These are phyloP conservation scores for Xanthia icteritia DNA, from an alignment of 2,888 invertebrate species.

Conservation along the genomic window DNA sequence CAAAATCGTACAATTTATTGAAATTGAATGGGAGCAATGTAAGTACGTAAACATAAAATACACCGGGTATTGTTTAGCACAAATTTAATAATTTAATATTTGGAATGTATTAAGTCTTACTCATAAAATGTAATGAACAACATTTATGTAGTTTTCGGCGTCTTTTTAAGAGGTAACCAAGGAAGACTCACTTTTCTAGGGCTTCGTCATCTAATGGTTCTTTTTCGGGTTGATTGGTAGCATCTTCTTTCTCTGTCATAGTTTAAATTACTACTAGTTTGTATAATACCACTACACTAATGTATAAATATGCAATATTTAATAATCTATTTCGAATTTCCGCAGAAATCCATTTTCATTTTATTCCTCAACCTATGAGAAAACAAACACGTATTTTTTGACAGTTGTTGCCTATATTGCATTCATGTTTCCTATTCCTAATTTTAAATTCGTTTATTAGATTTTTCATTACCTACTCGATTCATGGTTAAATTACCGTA, in stretches of 20 bases:
- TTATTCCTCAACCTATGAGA: slow-evolving; percentile 67
- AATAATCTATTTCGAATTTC: slow-evolving; percentile 63
- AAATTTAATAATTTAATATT: background rate
- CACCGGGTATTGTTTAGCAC: background rate
- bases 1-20: background rate
- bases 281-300: slow-evolving; percentile 57
- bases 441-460: background rate
- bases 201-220: slow-evolving; percentile 87
- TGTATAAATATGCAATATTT: slow-evolving; percentile 41
- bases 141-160: slow-evolving; percentile 4
- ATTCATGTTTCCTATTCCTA: slow-evolving; percentile 26
- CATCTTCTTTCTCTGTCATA: slow-evolving; percentile 89
- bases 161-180: background rate
- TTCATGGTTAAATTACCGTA: fast-evolving
- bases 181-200: slow-evolving; percentile 83
- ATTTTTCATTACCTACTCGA: background rate
- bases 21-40: background rate
- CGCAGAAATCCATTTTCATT: slow-evolving; percentile 70
- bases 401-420: slow-evolving; percentile 59
- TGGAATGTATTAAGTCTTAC: background rate
- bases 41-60: background rate
- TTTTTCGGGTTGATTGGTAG: slow-evolving; percentile 83
- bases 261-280: slow-evolving; percentile 75
- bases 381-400: slow-evolving; percentile 79
- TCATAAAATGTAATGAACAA: background rate